These are phyloP conservation scores for Anarsia innoxiella DNA, from an alignment of 2,888 invertebrate species.

Conservation along the genomic window DNA sequence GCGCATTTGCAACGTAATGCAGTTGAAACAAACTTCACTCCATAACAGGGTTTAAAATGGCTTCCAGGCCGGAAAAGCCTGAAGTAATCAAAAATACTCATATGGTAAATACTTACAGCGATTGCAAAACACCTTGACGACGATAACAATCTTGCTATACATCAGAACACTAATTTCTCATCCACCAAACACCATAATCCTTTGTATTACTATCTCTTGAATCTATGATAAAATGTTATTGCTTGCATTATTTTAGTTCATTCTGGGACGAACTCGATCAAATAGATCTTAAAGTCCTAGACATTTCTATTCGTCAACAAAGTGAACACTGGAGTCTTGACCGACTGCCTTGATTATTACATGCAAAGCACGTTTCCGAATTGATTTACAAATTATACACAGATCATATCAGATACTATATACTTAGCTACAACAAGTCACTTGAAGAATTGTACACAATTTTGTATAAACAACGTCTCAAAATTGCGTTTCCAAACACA, in stretches of 20 bases:
- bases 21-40: neutral
- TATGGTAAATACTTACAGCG: slow-evolving; percentile 20
- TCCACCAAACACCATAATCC: too few relatives aligned
- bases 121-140: slow-evolving; percentile 9
- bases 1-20: slow-evolving; percentile 3
- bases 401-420: neutral
- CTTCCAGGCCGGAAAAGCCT: neutral
- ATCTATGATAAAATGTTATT: slow-evolving; percentile 34
- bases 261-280: slow-evolving; percentile 22
- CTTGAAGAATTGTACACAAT: neutral
- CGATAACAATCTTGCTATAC: slow-evolving; percentile 17
- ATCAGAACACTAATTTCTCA: too few relatives aligned
- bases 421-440: neutral
- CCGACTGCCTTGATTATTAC: slow-evolving; percentile 31
- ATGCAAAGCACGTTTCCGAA: slow-evolving; percentile 15
- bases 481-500: slow-evolving; percentile 17
- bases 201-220: slow-evolving; percentile 38
- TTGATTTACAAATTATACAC: neutral
- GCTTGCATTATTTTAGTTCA: slow-evolving; percentile 34
- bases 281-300: slow-evolving; percentile 21
- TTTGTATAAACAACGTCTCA: slow-evolving; percentile 3
- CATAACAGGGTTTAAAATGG: neutral
- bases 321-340: slow-evolving; percentile 27
- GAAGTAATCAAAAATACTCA: neutral
- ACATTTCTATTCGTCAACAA: slow-evolving; percentile 39